Evolutionary conservation across 2,888 invertebrate genomes (phyloP), one percentile per base, ranked within the genome.

Genomic region (Apomyelois bistriatella): DNA sequence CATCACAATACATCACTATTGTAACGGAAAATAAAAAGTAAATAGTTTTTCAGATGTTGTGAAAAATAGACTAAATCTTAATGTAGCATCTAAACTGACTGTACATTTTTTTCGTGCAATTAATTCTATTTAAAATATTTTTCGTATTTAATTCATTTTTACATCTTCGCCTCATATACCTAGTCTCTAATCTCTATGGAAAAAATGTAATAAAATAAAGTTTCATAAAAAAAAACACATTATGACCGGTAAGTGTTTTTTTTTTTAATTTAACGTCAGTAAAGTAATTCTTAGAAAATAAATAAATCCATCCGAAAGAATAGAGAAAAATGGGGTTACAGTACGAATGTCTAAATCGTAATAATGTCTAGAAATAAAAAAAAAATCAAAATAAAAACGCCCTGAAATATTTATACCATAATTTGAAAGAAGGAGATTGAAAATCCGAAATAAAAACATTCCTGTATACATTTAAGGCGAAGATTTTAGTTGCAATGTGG

Each of bases 31-130:
- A 43, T 16, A 37, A 13, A 28, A 30, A 16, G 9, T n/a, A 52
- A 40, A 54, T 59, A 61, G 57, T 52, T 53, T n/a, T 60, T 56
- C 56, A 67, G 64, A 72, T 70, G 74, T 76, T 76, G 76, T 77
- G 75, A 74, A 64, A 35, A 66, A 72, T 75, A 77, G 74, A 68
- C 56, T 57, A 37, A 55, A 56, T 49, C 37, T 51, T 51, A 55
- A 49, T 48, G 50, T 54, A 58, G 50, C 40, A 10, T 52, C 37
- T 58, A 55, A 55, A 55, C 43, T 58, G 53, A 58, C 58, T 57
- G 37, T 56, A 53, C 46, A 22, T 22, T 22, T 12, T 40, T 48
- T 36, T 5, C 35, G 38, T 6, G 9, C 1, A 16, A 40, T 16
- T 15, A 16, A 9, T 32, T 16, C 15, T 40, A 40, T 40, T 40